Evolutionary conservation across 1,140 invertebrate genomes (phyloP).

Genomic region (Cydia strobilella): DNA sequence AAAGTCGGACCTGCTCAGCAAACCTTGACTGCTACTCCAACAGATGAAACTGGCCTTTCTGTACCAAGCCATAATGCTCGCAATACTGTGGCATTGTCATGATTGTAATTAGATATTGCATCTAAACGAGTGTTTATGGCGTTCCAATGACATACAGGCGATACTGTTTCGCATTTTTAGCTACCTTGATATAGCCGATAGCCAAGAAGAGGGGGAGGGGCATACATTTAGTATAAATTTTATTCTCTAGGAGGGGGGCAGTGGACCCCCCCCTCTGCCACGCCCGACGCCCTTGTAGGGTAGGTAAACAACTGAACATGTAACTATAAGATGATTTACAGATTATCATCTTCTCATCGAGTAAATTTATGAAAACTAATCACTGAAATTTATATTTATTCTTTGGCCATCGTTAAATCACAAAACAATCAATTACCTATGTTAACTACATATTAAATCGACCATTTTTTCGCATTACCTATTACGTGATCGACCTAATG

Average conservation of each 20-base stretch:
- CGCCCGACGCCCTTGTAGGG: too few species aligned
- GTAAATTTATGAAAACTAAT: too few species aligned
- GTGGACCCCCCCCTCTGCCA: too few species aligned
- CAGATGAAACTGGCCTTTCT: neutral
- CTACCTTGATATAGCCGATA: too few species aligned
- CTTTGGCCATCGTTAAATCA: neutral
- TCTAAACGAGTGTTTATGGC: neutral
- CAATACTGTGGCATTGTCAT: neutral
- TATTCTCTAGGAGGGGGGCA: too few species aligned
- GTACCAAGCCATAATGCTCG: neutral
- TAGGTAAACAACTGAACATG: too few species aligned
- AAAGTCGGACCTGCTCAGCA: neutral
- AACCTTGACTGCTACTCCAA: slow-evolving; percentile 8
- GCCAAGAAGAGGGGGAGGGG: too few species aligned
- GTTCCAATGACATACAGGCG: neutral
- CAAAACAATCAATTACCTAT: neutral
- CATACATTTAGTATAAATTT: too few species aligned
- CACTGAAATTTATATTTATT: too few species aligned
- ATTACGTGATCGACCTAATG: neutral
- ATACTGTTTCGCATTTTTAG: neutral
- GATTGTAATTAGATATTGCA: neutral
- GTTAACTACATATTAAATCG: neutral
- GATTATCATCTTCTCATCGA: too few species aligned
- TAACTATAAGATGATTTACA: too few species aligned
- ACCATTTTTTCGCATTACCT: neutral